phyloP scores from a whole-genome alignment of 2,888 invertebrate genomes.

The Meloe dianella region DNA sequence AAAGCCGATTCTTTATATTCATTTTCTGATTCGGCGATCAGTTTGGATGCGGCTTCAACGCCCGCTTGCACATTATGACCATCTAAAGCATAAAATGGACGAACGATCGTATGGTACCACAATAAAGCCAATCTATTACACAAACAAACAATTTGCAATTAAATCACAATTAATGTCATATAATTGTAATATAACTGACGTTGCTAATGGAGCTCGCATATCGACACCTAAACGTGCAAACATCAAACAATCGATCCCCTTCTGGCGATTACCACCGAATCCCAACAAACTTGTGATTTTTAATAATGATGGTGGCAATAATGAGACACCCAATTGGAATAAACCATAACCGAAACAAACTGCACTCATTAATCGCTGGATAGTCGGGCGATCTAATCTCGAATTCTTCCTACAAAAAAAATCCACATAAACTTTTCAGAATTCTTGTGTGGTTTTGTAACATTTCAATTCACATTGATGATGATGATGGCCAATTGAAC shows the following conservation, averaged over 20 bases:
- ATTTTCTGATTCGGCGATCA: conserved; percentile 63
- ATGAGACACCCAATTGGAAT: conserved; percentile 71
- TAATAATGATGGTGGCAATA: conserved; percentile 69
- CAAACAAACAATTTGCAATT: not conserved
- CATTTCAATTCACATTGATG: conserved; percentile 35
- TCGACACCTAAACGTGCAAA: conserved; percentile 68
- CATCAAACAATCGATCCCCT: conserved; percentile 66
- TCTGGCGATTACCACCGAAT: conserved; percentile 68
- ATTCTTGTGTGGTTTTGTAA: no score
- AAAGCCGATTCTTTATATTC: conserved; percentile 68
- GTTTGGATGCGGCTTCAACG: conserved; percentile 61
- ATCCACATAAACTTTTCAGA: not conserved
- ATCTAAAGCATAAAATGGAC: conserved; percentile 72
- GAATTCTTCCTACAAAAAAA: conserved; percentile 21
- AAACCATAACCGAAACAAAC: conserved; percentile 75
- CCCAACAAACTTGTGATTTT: conserved; percentile 69
- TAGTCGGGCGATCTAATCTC: conserved; percentile 61
- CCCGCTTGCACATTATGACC: conserved; percentile 67
- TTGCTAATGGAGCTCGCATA: conserved; percentile 72
- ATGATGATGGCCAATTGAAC: conserved; percentile 45
- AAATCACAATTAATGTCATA: not conserved
- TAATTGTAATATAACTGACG: conserved; percentile 57
- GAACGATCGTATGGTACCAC: conserved; percentile 74
- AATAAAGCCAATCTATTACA: conserved; percentile 59
- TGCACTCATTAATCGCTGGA: conserved; percentile 69